phyloP scores from a whole-genome alignment of 2,797 vertebrate species.

The Pteronotus mesoamericanus region DNA sequence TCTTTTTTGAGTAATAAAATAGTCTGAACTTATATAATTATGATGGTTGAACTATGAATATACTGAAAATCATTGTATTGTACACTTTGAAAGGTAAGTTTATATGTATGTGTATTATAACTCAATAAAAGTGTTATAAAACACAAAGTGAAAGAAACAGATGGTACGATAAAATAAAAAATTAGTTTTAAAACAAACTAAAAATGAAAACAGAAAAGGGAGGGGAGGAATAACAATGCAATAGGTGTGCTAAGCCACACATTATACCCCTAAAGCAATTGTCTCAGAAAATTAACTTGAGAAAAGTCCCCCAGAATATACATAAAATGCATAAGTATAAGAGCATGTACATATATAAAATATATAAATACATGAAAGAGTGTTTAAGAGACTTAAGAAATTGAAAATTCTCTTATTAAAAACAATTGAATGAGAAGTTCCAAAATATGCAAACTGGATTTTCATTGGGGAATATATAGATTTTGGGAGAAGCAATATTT shows the following conservation, averaged over 20 bases:
- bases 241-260: neutral
- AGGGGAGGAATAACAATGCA: neutral
- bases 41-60: too few species aligned
- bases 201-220: neutral
- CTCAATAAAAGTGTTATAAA: neutral
- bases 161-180: neutral
- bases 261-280: neutral
- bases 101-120: neutral
- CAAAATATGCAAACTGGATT: neutral
- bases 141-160: neutral
- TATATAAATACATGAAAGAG: neutral
- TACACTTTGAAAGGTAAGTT: too few species aligned
- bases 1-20: too few species aligned
- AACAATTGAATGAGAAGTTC: neutral
- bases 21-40: too few species aligned
- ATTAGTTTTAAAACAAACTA: neutral
- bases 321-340: neutral
- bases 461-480: neutral
- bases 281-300: neutral
- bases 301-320: neutral
- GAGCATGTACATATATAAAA: neutral
- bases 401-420: neutral
- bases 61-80: too few species aligned
- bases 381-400: neutral
- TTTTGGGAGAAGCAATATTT: neutral